Evolutionary conservation across 2,797 vertebrate genomes (phyloP), one percentile per base, ranked within the genome.

Genomic region (Ispidina picta): DNA sequence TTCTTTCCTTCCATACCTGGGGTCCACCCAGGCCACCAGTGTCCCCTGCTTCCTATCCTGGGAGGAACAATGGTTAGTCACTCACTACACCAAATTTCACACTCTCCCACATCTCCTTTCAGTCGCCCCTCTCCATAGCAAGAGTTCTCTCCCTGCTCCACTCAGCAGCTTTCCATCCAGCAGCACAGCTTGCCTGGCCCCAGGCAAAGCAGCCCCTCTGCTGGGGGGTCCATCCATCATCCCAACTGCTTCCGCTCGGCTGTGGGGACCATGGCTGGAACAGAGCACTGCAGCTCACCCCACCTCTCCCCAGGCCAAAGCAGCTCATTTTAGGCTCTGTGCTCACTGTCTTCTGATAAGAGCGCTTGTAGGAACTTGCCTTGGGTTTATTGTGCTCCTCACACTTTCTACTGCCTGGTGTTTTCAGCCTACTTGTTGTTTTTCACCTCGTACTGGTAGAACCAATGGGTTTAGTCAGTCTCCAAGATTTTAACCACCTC

Each of bases 151-250:
- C 89, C 77, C 89, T 8, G 1, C 52, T 74, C 49, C 17, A 26
- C 52, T 88, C 90, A 93, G 41, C 90, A 93, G 89, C 65, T 62
- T 83, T 73, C 60, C 37, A 1, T 83, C 70, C 29, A 81, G 77
- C 23, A 54, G 60, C 70, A 76, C 94, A 95, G 85, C 54, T 88
- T 93, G 79, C 89, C 49, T 91, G 80, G 87, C 94, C 92, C 85
- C 85, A 59, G 94, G 94, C 93, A 90, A 90, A 44, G 66, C 74
- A 49, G 88, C 52, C 80, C 92, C 51, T 90, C 78, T 88, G 64
- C 90, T 91, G 73, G 35, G 51, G 46, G 80, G 68, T 82, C 93
- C 35, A 95, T 93, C 87, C 87, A 86, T 95, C 91, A 92, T 59
- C 82, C 90, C 78, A 78, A 78, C 79, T 73, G 63, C 73, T 93